A percentile compares a stretch with the other conserved stretches of the same genome.
Conservation (phyloP, 2,113 vertebrate species). For the Charina bottae region DNA sequence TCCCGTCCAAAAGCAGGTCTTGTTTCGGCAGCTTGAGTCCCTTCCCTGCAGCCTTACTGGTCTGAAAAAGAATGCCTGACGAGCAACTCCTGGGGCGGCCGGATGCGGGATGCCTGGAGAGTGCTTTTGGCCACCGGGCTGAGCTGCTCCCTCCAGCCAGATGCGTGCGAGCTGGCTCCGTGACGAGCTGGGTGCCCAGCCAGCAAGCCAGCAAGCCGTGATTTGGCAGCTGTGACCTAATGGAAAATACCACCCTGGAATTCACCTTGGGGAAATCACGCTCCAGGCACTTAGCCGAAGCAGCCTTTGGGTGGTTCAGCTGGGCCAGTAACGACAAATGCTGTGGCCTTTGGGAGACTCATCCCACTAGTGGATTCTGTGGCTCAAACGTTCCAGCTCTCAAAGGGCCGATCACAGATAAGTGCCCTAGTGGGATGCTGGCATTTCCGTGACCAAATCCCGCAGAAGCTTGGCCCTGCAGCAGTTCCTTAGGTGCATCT, state of each 20-base stretch:
- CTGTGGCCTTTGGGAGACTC: not conserved
- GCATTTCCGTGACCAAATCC: not conserved
- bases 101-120: not conserved
- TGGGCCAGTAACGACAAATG: not conserved
- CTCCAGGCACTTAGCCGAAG: no score
- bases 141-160: not conserved
- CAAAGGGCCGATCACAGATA: no score
- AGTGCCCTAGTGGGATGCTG: not conserved
- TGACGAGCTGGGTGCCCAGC: not conserved
- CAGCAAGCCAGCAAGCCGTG: not conserved
- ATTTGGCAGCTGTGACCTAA: not conserved
- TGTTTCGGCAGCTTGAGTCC: constrained; percentile 23
- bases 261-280: not conserved
- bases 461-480: not conserved
- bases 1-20: constrained; percentile 50
- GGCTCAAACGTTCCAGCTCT: not conserved
- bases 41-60: constrained; percentile 60
- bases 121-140: not conserved
- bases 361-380: not conserved
- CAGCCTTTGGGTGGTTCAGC: not conserved
- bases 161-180: not conserved
- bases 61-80: not conserved
- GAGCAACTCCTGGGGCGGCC: not conserved
- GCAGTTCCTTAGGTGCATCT: not conserved
- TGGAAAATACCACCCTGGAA: not conserved